Evolutionary conservation across 2,888 invertebrate species (phyloP).

Genomic region (Lysandra coridon): DNA sequence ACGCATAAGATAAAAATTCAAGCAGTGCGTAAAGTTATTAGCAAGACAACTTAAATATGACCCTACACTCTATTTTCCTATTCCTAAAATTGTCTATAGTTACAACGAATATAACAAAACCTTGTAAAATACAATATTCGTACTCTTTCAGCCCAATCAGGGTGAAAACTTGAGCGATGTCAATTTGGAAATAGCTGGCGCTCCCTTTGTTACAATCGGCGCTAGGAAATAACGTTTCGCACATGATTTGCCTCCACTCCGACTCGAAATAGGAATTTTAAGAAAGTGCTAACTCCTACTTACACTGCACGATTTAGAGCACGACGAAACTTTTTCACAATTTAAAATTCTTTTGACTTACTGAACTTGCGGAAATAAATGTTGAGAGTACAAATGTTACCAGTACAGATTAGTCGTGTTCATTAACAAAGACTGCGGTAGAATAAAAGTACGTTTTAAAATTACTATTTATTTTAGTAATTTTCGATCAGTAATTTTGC

Average conservation of each 20-base stretch:
- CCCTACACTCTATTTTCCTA: neutral
- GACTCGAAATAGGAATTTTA: slow-evolving; percentile 12
- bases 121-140: neutral
- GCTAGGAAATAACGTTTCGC: slow-evolving; percentile 19
- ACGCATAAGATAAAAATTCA: too few relatives aligned
- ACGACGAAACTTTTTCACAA: neutral
- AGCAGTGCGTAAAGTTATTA: neutral
- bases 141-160: slow-evolving; percentile 5
- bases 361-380: neutral
- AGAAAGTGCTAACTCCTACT: slow-evolving; percentile 6
- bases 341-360: slow-evolving; percentile 8
- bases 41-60: neutral
- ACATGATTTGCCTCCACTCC: slow-evolving; percentile 21
- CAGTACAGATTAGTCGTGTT: neutral
- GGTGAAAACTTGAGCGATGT: slow-evolving; percentile 11
- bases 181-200: slow-evolving; percentile 10
- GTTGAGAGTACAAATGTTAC: neutral
- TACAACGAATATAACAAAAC: neutral
- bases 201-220: slow-evolving; percentile 14
- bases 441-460: neutral
- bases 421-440: neutral
- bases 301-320: neutral
- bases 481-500: too few relatives aligned
- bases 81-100: neutral
- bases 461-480: too few relatives aligned